Base-by-base conservation (phyloP, 2,797 vertebrate species). In the Sciurus vulgaris region DNA sequence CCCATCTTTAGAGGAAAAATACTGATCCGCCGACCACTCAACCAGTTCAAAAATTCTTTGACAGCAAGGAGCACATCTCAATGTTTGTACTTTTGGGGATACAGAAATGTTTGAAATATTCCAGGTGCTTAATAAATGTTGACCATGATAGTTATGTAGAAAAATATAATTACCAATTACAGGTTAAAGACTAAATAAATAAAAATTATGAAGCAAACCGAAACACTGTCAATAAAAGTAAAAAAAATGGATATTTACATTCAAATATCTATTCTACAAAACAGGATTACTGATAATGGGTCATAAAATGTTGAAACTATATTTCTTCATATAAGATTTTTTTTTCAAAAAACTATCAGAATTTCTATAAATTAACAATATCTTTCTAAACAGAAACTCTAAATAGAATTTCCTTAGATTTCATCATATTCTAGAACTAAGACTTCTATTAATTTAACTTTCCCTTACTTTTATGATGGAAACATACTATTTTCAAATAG, bases 391-490 rank as follows among this genome's bases (percentile, higher is more conserved):
- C 38, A 38, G 38, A 38, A 38, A 65, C 81, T 91, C 49, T 84
- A 90, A 85, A 26, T 74, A 74, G 26, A 94, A 90, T 86, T 96
- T 20, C 38, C 65, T 93, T 89, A 92, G 56, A 95, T 73, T 83
- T 93, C 24, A 95, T 91, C 18, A 65, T 51, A 86, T 11, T 35
- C 26, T 88, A 33, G 51, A 90, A 81, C 44, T 94, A n/a, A 65
- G 76, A 72, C 26, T 86, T 85, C 63, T 86, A 82, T 13, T 81
- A 82, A 67, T 85, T 93, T 93, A 92, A 72, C 81, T 91, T 89
- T 44, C 51, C 26, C 17, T 95, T 77, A n/a, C 17, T 81, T 89
- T 96, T 89, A 89, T 56, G 28, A 97, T 82, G 51, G 44, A 65
- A 93, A 90, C 87, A 78, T 12, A 76, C 11, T 77, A 82, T 78